A percentile compares a stretch with the other conserved stretches of the same genome.
Conservation (phyloP, 2,797 vertebrate species). For the Yasuhikotakia modesta region DNA sequence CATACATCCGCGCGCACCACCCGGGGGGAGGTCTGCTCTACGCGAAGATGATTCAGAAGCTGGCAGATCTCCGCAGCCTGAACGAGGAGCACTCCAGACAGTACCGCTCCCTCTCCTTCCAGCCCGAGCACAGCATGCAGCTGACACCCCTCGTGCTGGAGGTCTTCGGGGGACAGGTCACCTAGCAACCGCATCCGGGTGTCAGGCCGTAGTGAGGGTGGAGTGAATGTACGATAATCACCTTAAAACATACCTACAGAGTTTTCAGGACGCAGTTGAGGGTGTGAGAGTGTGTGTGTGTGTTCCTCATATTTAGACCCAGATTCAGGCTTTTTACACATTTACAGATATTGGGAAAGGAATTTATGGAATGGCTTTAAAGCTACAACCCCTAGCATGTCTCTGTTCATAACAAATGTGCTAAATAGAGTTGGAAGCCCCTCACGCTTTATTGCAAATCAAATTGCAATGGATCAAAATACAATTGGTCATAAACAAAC, state of each 20-base stretch:
- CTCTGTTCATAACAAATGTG: not conserved
- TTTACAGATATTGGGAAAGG: not conserved
- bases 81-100: slow-evolving; percentile 97
- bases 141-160: slow-evolving; percentile 90
- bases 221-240: slow-evolving; percentile 64
- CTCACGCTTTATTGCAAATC: not conserved
- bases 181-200: slow-evolving; percentile 71
- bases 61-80: slow-evolving; percentile 92
- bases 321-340: not conserved
- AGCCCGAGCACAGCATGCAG: slow-evolving; percentile 88
- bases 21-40: slow-evolving; percentile 88
- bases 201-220: slow-evolving; percentile 30
- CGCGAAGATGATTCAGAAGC: slow-evolving; percentile 98
- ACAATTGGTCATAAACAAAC: not conserved
- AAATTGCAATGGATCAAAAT: not conserved
- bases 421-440: not conserved
- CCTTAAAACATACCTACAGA: slow-evolving; percentile 51
- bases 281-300: slow-evolving; percentile 33
- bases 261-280: slow-evolving; percentile 28
- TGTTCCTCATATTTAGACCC: not conserved
- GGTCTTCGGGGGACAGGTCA: slow-evolving; percentile 87
- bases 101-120: slow-evolving; percentile 90
- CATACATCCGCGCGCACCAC: slow-evolving; percentile 85
- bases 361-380: not conserved
- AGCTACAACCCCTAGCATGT: too few species aligned